These are phyloP conservation scores for Chlorodrepanis virens DNA, from an alignment of 2,113 vertebrate species.

Conservation along the genomic window DNA sequence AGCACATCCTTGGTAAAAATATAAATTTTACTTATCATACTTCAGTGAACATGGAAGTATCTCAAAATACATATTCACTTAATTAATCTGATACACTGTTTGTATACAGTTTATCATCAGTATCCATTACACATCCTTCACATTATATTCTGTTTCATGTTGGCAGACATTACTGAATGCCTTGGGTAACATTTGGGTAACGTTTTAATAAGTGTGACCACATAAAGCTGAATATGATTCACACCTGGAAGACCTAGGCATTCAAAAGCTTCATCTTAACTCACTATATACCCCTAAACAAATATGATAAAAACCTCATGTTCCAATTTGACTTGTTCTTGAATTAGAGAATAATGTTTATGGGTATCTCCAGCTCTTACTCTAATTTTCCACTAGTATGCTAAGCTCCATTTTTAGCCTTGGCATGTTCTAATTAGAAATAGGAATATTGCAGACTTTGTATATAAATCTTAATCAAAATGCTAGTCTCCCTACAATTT, in stretches of 20 bases:
- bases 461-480: background rate
- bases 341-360: background rate
- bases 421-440: background rate
- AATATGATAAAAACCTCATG: background rate
- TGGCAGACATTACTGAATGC: background rate
- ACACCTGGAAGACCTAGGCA: background rate
- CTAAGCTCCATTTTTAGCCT: background rate
- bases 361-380: background rate
- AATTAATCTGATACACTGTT: background rate
- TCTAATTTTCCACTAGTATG: background rate
- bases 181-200: background rate
- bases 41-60: background rate
- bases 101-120: background rate
- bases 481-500: background rate
- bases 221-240: background rate
- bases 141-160: background rate
- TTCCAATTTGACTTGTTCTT: background rate
- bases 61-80: background rate
- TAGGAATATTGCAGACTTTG: background rate
- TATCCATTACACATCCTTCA: background rate
- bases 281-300: background rate
- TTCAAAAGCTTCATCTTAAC: background rate
- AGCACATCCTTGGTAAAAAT: background rate
- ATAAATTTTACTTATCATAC: background rate
- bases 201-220: slow-evolving; percentile 13